Base-by-base conservation (phyloP, 2,797 vertebrate genomes). In the Channallabes apus region DNA sequence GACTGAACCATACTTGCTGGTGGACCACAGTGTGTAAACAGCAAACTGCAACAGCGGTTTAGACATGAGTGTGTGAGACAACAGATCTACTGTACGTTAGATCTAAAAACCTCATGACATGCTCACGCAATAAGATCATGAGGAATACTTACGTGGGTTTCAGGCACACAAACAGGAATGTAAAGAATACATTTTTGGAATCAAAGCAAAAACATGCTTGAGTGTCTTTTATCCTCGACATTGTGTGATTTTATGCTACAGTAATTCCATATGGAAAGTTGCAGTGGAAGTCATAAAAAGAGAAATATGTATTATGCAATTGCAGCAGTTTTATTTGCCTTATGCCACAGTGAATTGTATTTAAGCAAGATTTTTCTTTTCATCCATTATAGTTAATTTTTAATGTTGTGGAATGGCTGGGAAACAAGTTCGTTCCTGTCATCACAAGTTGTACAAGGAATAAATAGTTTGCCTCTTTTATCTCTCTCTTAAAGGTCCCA, bases 111-210 rank as follows among this genome's bases (percentile, higher is more conserved):
- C 76, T 79, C 58, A 79, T 79, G 58, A 79, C 38, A 54, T 54
- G 51, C 51, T 54, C 51, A 62, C 32, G 22, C 32, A 61, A 56
- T 80, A 29, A 73, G 27, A 73, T 73, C 78, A 81, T 85, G 84
- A 80, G 77, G 51, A 56, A 81, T 54, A 80, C 68, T 64, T 85
- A 73, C 59, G 38, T 80, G 65, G 51, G n/a, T 22, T 29, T 71
- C 3, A 79, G 20, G 20, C 32, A 62, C 58, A 62, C 58, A n/a
- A 41, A 79, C 32, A 62, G 14, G 41, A 41, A 24, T 61, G 58
- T 79, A 79, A 79, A 62, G 58, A 35, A 79, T 38, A 79, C 41
- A 22, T 62, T 79, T 61, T 62, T 61, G 76, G 11, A 38, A 24
- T 32, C 12, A 59, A 59, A 78, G 61, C 20, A 61, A 58, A 61